Base-by-base conservation (phyloP, 2,797 vertebrate genomes). In the Mus spretus region DNA sequence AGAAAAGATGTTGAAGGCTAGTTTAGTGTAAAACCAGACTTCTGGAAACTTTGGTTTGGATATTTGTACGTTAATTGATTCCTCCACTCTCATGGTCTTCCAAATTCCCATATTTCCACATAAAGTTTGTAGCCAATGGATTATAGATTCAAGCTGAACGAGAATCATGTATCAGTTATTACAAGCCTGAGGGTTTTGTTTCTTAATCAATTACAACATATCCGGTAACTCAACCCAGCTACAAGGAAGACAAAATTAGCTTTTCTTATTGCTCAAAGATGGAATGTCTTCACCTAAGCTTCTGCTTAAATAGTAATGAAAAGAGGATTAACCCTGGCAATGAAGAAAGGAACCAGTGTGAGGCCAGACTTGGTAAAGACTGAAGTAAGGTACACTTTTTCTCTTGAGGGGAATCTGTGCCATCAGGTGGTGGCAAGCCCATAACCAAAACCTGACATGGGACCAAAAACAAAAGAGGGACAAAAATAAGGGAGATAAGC, bases 251-350 rank as follows among this genome's bases (percentile, higher is more conserved):
- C 75, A 96, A 44, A 77, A 90, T 92, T 95, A 78, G 87, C 90
- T 96, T 89, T 93, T 84, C 94, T 95, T 97, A 57, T 84, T 96
- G 65, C n/a, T 95, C 95, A 80, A 59, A 72, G 93, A 93, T 90
- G 91, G 78, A 93, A 92, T 95, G 88, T 65, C 95, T 97, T 97
- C 94, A 97, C 96, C 91, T 92, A 50, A 84, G 15, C 87, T 94
- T 92, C 87, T 94, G 31, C 94, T 96, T 84, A 95, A 98, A 97
- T 85, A 96, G 89, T 93, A 97, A 93, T 97, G 98, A 98, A 96
- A 97, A 93, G 63, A 92, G 96, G 95, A 94, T 98, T 96, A 97
- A 95, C 65, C 40, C 63, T 83, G 89, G 50, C 78, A 95, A 87
- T 61, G 47, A 96, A 92, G 92, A 97, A 96, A 89, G 22, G 70